Percentiles rank a stretch among this genome's conserved stretches.
These are phyloP conservation scores for Dolomedes plantarius DNA, from an alignment of 2,888 invertebrate genomes.

Conservation along the genomic window DNA sequence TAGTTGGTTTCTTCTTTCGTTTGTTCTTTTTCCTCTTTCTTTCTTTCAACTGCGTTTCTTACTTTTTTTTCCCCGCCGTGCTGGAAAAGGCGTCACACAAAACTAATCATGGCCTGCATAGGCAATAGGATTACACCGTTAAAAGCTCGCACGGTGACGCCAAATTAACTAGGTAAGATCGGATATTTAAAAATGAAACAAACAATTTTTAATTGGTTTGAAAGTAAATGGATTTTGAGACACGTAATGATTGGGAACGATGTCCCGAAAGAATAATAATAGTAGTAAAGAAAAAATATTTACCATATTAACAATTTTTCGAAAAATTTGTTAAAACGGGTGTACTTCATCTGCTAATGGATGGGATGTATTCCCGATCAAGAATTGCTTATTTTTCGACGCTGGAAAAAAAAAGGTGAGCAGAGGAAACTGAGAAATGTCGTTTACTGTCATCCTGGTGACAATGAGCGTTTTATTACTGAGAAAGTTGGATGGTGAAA, in stretches of 20 bases:
- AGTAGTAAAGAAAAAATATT: too few relatives aligned
- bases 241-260: neutral
- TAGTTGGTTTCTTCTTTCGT: constrained; percentile 38
- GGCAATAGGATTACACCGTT: constrained; percentile 46
- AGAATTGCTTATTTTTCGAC: neutral
- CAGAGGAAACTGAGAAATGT: neutral
- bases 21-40: neutral
- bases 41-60: constrained; percentile 12
- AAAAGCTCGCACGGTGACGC: constrained; percentile 41
- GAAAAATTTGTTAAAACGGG: neutral
- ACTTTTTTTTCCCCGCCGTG: neutral
- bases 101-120: constrained; percentile 36
- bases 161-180: constrained; percentile 45
- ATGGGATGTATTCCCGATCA: neutral
- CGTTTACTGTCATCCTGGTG: neutral
- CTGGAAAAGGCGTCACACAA: neutral
- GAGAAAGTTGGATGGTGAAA: too few relatives aligned
- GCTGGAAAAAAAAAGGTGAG: too few relatives aligned
- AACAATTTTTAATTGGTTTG: constrained; percentile 55
- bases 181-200: constrained; percentile 45
- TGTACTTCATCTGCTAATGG: neutral
- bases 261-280: too few relatives aligned
- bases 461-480: neutral
- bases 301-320: neutral
- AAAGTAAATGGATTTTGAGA: constrained; percentile 10